Base-by-base conservation (phyloP, 2,888 invertebrate species). In the Pedicia rivosa region DNA sequence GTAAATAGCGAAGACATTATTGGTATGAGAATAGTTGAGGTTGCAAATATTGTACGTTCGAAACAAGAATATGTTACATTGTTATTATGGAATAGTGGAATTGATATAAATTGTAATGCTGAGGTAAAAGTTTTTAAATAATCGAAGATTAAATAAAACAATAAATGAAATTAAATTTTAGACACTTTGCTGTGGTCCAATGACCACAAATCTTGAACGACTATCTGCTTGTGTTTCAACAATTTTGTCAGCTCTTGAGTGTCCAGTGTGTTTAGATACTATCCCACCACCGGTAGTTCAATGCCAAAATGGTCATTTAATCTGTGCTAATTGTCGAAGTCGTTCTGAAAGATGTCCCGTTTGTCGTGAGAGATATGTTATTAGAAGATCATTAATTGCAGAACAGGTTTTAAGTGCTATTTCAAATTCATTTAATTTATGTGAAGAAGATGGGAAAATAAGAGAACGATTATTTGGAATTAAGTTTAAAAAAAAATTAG, bases 281-380 rank as follows among this genome's bases (percentile, higher is more conserved):
- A 70, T 73, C 40, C 52, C 62, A 26, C 69, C 74, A 9, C 75
- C 75, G 4, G 68, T 68, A 2, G 66, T 70, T 44, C 74, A 75
- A 48, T 76, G 76, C 48, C 69, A 71, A 37, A 71, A 74, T 47
- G 75, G 76, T 1, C 76, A 76, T 51, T 59, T 75, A 42, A 63
- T 74, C 31, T 75, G 75, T 50, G 60, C 65, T 24, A 63, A 63
- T 40, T 76, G 75, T 48, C 66, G 72, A 46, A 58, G 67, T 12
- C 70, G 69, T 50, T 66, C 72, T 14, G 64, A 67, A 42, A 62
- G 64, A 39, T 76, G 75, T 51, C 75, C 76, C 2, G 64, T 74
- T 3, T 76, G 76, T 47, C 62, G 75, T 27, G 65, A 70, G 29
- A 62, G 64, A 43, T 64, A 67, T 39, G 57, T 55, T 20, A 59